These are phyloP conservation scores for Microtus oregoni DNA, from an alignment of 2,113 vertebrate species.

Conservation along the genomic window DNA sequence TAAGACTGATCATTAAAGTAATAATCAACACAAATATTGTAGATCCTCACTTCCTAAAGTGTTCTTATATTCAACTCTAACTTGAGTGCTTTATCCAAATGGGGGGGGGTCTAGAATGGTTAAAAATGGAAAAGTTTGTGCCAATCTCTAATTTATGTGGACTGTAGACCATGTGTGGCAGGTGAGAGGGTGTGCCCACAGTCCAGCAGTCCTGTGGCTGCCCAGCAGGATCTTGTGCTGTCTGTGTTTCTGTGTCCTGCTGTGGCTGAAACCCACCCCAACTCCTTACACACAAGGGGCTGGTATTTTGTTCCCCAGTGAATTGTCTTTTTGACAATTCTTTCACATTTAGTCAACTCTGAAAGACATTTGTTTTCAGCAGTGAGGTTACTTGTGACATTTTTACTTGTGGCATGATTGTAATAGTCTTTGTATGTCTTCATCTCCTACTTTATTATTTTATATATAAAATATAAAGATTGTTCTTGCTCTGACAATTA, in stretches of 20 bases:
- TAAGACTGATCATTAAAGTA: conserved; percentile 68
- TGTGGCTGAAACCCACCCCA: background rate
- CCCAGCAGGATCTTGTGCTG: background rate
- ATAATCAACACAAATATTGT: conserved; percentile 60
- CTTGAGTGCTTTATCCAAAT: background rate
- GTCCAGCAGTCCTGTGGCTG: background rate
- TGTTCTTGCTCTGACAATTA: background rate
- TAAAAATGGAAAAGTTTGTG: background rate
- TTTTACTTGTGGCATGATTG: background rate
- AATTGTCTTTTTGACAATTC: conserved; percentile 31
- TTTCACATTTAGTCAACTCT: background rate
- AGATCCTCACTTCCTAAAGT: conserved; percentile 81
- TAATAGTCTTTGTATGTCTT: conserved; percentile 23
- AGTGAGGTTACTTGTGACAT: background rate
- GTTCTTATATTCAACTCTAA: background rate
- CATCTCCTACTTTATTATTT: background rate
- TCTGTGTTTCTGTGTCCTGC: background rate
- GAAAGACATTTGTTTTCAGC: conserved; percentile 29
- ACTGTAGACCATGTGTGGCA: background rate
- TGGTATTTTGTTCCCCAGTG: conserved; percentile 48
- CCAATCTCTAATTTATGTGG: background rate
- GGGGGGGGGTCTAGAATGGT: background rate
- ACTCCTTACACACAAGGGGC: background rate
- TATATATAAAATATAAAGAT: background rate
- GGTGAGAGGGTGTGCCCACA: background rate